Evolutionary conservation across 92 coral and sea anemone species (phyloP).

Genomic region (Parazoanthus swiftii): DNA sequence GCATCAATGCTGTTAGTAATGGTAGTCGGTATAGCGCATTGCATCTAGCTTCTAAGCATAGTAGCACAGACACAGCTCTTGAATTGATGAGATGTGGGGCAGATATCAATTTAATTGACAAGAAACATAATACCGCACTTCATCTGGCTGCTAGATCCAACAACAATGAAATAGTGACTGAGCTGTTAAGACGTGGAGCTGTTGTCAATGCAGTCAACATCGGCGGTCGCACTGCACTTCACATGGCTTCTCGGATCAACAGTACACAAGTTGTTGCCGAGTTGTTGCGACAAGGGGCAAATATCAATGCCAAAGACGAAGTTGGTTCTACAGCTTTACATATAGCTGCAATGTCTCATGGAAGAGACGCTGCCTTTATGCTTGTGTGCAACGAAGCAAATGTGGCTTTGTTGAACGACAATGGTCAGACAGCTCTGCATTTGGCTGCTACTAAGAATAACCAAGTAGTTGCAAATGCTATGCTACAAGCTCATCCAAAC

Average conservation of each 20-base stretch:
- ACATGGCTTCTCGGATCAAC: conserved; percentile 2
- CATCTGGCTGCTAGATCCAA: conserved; percentile 21
- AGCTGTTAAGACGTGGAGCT: conserved; percentile 28
- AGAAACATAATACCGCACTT: background rate
- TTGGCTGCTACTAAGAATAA: conserved; percentile 3
- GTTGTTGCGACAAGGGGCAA: conserved; percentile 17
- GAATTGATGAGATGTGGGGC: conserved; percentile 26
- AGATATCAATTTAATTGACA: background rate
- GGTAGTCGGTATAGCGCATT: background rate
- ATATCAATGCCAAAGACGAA: conserved; percentile 8
- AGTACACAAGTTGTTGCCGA: conserved; percentile 22
- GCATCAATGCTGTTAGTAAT: background rate
- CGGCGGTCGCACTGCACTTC: conserved; percentile 24
- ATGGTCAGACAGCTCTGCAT: conserved; percentile 39
- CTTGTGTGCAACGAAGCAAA: conserved; percentile 19
- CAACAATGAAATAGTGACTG: background rate
- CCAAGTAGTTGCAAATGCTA: background rate
- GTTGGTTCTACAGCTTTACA: conserved; percentile 20
- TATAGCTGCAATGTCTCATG: conserved; percentile 2
- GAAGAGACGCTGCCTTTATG: conserved; percentile 2
- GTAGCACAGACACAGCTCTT: conserved; percentile 9
- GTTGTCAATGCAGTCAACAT: background rate
- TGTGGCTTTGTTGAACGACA: conserved; percentile 15
- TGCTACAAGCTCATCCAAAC: conserved; percentile 25
- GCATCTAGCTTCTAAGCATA: background rate